Percentiles rank a stretch among this genome's conserved stretches.
These are phyloP conservation scores for Anoplius nigerrimus DNA, from an alignment of 2,888 invertebrate species.

Conservation along the genomic window DNA sequence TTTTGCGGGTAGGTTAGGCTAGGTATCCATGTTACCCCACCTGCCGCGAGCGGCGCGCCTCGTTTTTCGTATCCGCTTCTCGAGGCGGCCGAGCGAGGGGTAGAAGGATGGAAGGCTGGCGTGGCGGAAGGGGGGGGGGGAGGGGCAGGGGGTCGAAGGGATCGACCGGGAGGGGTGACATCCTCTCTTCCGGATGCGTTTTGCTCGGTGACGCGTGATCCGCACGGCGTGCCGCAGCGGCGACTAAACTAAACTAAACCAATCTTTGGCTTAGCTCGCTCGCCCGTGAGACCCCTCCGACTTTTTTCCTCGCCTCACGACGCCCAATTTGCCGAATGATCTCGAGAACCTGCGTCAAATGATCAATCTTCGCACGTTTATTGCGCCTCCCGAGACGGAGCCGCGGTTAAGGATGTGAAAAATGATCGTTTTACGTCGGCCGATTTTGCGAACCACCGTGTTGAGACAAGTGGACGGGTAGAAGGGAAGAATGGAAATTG, in stretches of 20 bases:
- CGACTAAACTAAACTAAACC: slow-evolving; percentile 75
- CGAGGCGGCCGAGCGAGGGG: slow-evolving; percentile 24
- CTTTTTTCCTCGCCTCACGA: slow-evolving; percentile 48
- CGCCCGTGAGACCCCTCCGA: slow-evolving; percentile 65
- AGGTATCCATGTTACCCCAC: slow-evolving; percentile 68
- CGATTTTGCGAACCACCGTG: no score
- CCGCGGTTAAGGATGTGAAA: no score
- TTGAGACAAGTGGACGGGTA: no score
- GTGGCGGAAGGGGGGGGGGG: slow-evolving; percentile 34
- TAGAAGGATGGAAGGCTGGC: slow-evolving; percentile 31
- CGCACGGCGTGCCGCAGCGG: slow-evolving; percentile 71
- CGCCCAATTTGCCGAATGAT: slow-evolving; percentile 71
- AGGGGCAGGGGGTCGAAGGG: slow-evolving; percentile 32
- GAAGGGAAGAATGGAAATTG: no score
- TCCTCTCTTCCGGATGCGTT: slow-evolving; percentile 58
- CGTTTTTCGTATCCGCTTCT: slow-evolving; percentile 57
- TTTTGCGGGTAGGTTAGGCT: slow-evolving; percentile 29
- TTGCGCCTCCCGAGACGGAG: slow-evolving; percentile 20
- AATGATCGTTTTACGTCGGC: no score
- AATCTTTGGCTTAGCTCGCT: slow-evolving; percentile 73
- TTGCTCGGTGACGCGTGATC: slow-evolving; percentile 73
- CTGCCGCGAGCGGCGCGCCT: slow-evolving; percentile 58
- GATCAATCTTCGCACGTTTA: slow-evolving; percentile 59
- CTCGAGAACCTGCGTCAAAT: slow-evolving; percentile 61
- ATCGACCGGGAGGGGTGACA: slow-evolving; percentile 8